Base-by-base conservation (phyloP, 2,797 vertebrate genomes). In the Phalanger gymnotis region DNA sequence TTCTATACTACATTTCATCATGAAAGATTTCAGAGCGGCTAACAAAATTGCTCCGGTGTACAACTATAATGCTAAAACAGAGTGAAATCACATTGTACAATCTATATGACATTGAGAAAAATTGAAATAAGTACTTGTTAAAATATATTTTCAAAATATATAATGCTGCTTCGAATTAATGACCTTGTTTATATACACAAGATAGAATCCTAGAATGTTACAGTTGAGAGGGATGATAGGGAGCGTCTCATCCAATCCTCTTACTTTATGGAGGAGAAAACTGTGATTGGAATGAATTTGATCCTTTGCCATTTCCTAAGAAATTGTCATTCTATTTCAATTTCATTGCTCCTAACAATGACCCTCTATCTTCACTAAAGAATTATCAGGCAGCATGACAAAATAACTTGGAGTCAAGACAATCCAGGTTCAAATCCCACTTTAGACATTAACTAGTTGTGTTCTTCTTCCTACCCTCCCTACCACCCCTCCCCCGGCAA, bases 1-100 rank as follows among this genome's bases (percentile, higher is more conserved):
- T 97, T 97, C 57, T 97, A 61, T 53, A n/a, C 25, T 54, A 94
- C 58, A 94, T 95, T 97, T 96, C 97, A 97, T 97, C 96, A 96
- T 51, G n/a, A 94, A 2, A 95, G 25, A 95, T 16, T 93, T 55
- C 89, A 94, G 94, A 94, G 54, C 57, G 95, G 93, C 95, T 91
- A 81, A 31, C 92, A 92, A 96, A 96, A 96, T 96, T 87, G 95
- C 90, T 95, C 58, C 54, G 55, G n/a, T 94, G 31, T 92, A 96
- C 91, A 94, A 22, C 2, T n/a, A 47, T 91, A 97, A 87, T 56
- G 95, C 94, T 54, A 53, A 5, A 91, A 93, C 52, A 55, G 61
- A 94, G 11, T 91, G 47, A 96, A 95, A 97, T 28, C 91, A 54
- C 81, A 61, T 73, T 91, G 93, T 93, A 47, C 5, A 94, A 95